Evolutionary conservation across 2,113 vertebrate species (phyloP).

Genomic region (Burhinus bistriatus): DNA sequence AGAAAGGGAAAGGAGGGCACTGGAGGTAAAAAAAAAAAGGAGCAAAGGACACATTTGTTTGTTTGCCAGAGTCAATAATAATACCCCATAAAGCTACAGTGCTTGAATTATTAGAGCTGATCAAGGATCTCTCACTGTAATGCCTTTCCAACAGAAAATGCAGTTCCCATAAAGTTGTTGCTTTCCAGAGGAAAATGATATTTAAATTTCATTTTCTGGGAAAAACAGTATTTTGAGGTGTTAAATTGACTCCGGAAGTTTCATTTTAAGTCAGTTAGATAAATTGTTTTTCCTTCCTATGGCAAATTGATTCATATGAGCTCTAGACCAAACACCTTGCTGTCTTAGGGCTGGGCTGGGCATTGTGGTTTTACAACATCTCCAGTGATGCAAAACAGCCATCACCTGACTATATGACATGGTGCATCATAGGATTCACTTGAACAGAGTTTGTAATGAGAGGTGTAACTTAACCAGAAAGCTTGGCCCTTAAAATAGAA

Average conservation of each 20-base stretch:
- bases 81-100: background rate
- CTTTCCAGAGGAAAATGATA: background rate
- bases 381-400: background rate
- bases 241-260: background rate
- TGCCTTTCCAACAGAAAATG: background rate
- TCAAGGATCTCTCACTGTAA: background rate
- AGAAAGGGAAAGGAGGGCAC: background rate
- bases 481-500: background rate
- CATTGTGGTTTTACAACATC: background rate
- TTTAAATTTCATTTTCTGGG: background rate
- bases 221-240: background rate
- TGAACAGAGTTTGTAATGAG: background rate
- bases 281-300: background rate
- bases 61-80: background rate
- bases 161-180: background rate
- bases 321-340: background rate
- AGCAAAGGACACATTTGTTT: background rate
- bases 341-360: background rate
- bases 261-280: background rate
- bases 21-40: background rate
- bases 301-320: background rate
- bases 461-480: background rate
- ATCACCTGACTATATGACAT: background rate
- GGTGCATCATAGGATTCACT: background rate
- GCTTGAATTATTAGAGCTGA: background rate